Percentiles rank a stretch among this genome's conserved stretches.
phyloP scores from a whole-genome alignment of 1,140 invertebrate genomes.

The Yoshiicerus persimilis region DNA sequence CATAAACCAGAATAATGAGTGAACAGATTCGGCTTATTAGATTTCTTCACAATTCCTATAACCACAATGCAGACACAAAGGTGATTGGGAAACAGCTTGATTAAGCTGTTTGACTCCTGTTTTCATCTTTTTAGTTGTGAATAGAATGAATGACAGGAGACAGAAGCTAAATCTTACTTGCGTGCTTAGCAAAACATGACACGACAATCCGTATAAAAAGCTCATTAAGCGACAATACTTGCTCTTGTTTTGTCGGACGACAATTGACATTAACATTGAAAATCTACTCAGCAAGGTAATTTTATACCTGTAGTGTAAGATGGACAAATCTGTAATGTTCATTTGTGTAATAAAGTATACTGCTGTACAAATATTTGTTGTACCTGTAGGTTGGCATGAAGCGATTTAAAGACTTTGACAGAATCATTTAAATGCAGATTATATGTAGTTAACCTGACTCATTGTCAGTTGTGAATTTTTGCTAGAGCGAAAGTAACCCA shows the following conservation, averaged over 20 bases:
- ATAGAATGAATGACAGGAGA: neutral
- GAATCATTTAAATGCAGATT: neutral
- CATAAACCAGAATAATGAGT: neutral
- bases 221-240: neutral
- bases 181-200: neutral
- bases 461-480: too few species aligned
- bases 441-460: neutral
- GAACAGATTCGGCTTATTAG: too few species aligned
- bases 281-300: neutral
- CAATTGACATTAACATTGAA: conserved; percentile 1
- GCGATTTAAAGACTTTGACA: neutral
- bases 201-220: neutral
- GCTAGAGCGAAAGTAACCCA: too few species aligned
- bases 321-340: too few species aligned
- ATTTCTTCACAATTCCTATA: neutral
- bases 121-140: neutral
- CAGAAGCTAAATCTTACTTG: neutral
- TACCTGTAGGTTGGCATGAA: neutral
- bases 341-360: neutral
- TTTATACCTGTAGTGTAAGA: too few species aligned
- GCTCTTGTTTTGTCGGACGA: neutral
- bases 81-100: neutral
- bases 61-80: neutral
- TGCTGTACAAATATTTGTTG: neutral
- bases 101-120: neutral